These are phyloP conservation scores for Bugulina stolonifera DNA, from an alignment of 2,888 invertebrate species.

Conservation along the genomic window DNA sequence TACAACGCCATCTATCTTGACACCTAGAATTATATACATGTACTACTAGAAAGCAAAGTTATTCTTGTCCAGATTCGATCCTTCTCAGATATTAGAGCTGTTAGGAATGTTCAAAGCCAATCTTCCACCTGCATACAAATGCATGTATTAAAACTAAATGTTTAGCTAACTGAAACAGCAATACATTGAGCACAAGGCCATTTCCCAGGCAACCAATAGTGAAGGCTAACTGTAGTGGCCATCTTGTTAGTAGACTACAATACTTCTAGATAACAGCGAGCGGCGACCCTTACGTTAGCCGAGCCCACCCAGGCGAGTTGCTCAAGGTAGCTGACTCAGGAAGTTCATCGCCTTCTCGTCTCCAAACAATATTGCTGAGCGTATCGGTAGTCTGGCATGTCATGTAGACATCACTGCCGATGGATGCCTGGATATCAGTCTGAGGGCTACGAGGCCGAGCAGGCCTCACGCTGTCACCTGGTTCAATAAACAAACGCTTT, in stretches of 20 bases:
- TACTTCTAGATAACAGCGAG: background rate
- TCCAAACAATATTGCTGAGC: background rate
- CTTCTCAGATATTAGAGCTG: too few species aligned
- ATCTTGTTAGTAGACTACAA: background rate
- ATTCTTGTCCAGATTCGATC: too few species aligned
- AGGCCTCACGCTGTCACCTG: background rate
- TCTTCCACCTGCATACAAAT: too few species aligned
- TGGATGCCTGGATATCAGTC: background rate
- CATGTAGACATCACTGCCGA: slow-evolving; percentile 16
- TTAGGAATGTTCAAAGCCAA: too few species aligned
- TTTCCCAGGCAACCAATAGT: background rate
- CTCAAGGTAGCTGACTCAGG: background rate
- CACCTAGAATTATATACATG: too few species aligned
- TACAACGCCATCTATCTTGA: too few species aligned
- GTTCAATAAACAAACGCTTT: background rate
- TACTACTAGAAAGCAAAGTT: too few species aligned
- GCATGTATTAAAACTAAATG: too few species aligned
- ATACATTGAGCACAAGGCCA: background rate
- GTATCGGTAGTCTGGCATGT: slow-evolving; percentile 5
- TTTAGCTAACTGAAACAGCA: too few species aligned
- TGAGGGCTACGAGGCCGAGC: background rate
- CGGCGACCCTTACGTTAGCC: background rate
- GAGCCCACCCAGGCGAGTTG: slow-evolving; percentile 2
- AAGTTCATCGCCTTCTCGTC: background rate
- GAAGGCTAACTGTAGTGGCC: background rate